Evolutionary conservation across 2,797 vertebrate species (phyloP).

Genomic region (Eurystomus glaucurus): DNA sequence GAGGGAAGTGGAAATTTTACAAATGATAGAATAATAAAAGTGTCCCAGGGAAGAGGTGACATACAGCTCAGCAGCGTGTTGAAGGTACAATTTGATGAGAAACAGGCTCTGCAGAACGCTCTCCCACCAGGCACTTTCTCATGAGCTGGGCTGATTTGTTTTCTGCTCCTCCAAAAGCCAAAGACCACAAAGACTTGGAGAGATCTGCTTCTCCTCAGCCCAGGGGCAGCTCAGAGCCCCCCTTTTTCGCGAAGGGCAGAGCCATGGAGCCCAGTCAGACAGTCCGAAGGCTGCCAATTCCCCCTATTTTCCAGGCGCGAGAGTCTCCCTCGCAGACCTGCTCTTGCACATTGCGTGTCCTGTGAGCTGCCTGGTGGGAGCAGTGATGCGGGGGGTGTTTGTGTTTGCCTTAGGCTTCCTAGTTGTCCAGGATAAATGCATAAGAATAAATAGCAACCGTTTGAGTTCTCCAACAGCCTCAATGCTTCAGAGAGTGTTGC

Average conservation of each 20-base stretch:
- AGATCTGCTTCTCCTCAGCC: conserved; percentile 45
- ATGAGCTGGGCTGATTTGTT: neutral
- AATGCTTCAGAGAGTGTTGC: neutral
- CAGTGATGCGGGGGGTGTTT: neutral
- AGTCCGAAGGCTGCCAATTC: neutral
- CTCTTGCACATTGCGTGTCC: neutral
- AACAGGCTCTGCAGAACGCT: neutral
- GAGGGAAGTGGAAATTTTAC: neutral
- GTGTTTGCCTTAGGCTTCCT: neutral
- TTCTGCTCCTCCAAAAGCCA: conserved; percentile 13
- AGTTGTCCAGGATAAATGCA: neutral
- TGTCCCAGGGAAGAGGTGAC: conserved; percentile 26
- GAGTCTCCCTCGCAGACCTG: neutral
- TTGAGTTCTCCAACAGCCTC: neutral
- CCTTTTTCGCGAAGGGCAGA: neutral
- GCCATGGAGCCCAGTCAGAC: accelerated
- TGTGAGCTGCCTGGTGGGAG: neutral
- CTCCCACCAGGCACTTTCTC: conserved; percentile 20
- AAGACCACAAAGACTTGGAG: conserved; percentile 16
- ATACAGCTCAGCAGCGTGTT: neutral
- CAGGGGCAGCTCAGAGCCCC: conserved; percentile 12
- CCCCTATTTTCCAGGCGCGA: neutral
- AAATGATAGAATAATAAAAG: neutral
- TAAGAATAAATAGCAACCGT: neutral
- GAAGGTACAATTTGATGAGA: conserved; percentile 48